These are phyloP conservation scores for Drosophila guanche DNA, from an alignment of 1,140 invertebrate genomes.

Conservation along the genomic window DNA sequence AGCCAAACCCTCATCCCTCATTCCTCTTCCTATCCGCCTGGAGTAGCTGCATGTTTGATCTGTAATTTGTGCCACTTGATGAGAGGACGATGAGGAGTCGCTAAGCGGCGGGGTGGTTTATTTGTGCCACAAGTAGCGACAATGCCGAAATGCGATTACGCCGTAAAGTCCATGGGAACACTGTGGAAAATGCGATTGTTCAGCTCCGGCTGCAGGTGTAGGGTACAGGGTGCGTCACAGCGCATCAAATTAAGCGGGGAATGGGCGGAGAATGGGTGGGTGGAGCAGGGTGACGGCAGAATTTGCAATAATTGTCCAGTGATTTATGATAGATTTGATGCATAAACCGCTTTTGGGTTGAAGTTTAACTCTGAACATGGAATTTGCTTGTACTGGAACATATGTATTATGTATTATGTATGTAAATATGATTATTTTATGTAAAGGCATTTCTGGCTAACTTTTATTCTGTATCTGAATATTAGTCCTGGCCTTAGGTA, in stretches of 20 bases:
- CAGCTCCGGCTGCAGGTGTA: slow-evolving; percentile 49
- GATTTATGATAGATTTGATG: slow-evolving; percentile 29
- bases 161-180: slow-evolving; percentile 32
- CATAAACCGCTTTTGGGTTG: not conserved
- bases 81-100: slow-evolving; percentile 19
- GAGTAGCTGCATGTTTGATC: slow-evolving; percentile 45
- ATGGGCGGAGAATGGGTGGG: too few species aligned
- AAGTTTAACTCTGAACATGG: slow-evolving; percentile 3
- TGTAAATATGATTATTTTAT: too few species aligned
- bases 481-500: too few species aligned
- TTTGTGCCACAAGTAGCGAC: slow-evolving; percentile 55
- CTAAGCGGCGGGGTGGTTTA: slow-evolving; percentile 61
- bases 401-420: too few species aligned
- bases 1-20: not conserved
- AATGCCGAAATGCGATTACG: slow-evolving; percentile 45
- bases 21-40: not conserved
- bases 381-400: not conserved
- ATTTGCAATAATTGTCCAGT: slow-evolving; percentile 30
- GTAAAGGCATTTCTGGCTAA: too few species aligned
- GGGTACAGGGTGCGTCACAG: slow-evolving; percentile 10
- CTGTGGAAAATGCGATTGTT: slow-evolving; percentile 52
- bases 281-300: too few species aligned
- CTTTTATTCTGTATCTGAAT: too few species aligned
- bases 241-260: slow-evolving; percentile 13
- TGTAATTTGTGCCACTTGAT: slow-evolving; percentile 62